Evolutionary conservation across 2,797 vertebrate species (phyloP).

Genomic region (Gobio occitaniae): DNA sequence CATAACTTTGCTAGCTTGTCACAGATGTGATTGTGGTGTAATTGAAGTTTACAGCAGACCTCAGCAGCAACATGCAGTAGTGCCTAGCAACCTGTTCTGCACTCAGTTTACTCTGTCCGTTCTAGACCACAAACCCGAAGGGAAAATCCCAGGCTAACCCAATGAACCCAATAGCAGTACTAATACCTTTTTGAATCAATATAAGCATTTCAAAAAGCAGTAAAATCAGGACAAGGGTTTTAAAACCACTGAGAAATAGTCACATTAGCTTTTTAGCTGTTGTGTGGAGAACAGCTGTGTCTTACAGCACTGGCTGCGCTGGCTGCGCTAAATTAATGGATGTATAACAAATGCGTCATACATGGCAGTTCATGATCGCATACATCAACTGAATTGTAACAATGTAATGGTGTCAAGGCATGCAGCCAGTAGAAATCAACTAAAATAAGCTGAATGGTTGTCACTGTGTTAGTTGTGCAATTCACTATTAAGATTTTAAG

Average conservation of each 20-base stretch:
- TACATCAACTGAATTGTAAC: slow-evolving; percentile 12
- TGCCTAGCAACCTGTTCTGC: slow-evolving; percentile 21
- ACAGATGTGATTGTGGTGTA: slow-evolving; percentile 23
- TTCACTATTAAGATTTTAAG: background rate
- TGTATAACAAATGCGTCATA: background rate
- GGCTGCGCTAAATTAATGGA: background rate
- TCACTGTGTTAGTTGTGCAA: slow-evolving; percentile 6
- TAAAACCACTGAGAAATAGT: background rate
- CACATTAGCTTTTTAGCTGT: background rate
- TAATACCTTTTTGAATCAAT: background rate
- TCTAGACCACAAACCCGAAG: slow-evolving; percentile 4
- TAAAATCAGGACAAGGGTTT: background rate
- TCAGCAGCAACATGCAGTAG: background rate
- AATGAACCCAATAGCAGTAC: slow-evolving; percentile 29
- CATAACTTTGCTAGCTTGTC: background rate
- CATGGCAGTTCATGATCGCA: background rate
- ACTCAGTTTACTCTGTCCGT: background rate
- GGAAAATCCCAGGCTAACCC: background rate
- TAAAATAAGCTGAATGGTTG: slow-evolving; percentile 17
- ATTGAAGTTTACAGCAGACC: slow-evolving; percentile 29
- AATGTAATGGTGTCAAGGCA: slow-evolving; percentile 16
- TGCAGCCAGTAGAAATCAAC: slow-evolving; percentile 19
- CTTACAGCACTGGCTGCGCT: background rate
- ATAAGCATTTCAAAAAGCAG: slow-evolving; percentile 24
- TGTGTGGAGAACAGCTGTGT: background rate